These are phyloP conservation scores for Cladopsammia gracilis DNA, from an alignment of 64 coral and sea anemone genomes.

Conservation along the genomic window DNA sequence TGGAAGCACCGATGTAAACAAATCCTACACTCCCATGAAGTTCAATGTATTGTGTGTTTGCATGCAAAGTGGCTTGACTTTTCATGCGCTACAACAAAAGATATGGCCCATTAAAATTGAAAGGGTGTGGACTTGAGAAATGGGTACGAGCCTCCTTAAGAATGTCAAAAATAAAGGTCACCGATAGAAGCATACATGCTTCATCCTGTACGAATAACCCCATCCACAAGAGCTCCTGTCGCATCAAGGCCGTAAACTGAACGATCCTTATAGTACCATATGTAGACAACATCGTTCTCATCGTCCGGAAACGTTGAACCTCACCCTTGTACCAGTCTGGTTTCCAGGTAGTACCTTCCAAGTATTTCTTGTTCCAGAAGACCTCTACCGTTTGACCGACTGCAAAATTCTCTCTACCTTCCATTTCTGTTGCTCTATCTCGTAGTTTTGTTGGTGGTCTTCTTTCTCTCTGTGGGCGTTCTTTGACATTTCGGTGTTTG, in stretches of 20 bases:
- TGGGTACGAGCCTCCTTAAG: too few relatives aligned
- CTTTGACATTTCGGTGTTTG: neutral
- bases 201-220: neutral
- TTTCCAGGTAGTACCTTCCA: conserved; percentile 11
- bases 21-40: too few relatives aligned
- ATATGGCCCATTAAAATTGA: too few relatives aligned
- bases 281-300: neutral
- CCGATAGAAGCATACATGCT: too few relatives aligned
- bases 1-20: too few relatives aligned
- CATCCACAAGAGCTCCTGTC: neutral
- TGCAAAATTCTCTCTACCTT: neutral
- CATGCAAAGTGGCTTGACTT: too few relatives aligned
- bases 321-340: conserved; percentile 27
- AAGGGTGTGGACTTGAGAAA: too few relatives aligned
- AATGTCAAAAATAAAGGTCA: too few relatives aligned
- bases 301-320: conserved; percentile 12
- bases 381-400: neutral
- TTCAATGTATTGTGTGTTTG: too few relatives aligned
- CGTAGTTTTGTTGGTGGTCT: neutral
- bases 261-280: neutral
- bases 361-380: neutral
- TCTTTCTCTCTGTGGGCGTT: neutral
- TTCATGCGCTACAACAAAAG: too few relatives aligned
- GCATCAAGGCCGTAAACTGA: neutral
- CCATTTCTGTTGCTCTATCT: neutral